Conservation (phyloP, 2,113 vertebrate species). For the Gopherus flavomarginatus region DNA sequence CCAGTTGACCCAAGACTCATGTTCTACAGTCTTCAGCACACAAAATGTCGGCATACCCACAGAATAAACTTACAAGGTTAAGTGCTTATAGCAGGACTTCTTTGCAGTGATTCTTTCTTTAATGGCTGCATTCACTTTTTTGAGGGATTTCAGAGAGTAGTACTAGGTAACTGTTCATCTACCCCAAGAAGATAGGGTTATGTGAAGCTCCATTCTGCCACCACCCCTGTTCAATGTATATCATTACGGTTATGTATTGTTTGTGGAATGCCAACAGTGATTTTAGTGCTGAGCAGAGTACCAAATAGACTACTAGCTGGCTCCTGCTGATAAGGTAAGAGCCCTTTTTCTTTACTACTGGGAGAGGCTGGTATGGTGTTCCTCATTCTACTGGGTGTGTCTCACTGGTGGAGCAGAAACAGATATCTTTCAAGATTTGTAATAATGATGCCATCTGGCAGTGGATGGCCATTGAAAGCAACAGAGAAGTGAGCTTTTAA, state of each 20-base stretch:
- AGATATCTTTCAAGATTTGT: not conserved
- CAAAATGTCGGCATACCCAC: not conserved
- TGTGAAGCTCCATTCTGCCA: not conserved
- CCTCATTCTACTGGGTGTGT: not conserved
- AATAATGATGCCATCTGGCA: not conserved
- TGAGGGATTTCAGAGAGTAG: not conserved
- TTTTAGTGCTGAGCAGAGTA: constrained; percentile 6
- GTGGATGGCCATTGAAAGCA: not conserved
- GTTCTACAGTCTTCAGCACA: not conserved
- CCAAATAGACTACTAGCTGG: not conserved
- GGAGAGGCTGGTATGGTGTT: not conserved
- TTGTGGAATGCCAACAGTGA: not conserved
- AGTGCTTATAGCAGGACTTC: not conserved
- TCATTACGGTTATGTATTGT: not conserved
- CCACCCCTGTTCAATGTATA: not conserved
- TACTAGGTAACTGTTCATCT: not conserved
- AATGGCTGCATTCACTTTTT: not conserved
- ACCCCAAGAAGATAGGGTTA: not conserved
- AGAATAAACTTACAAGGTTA: not conserved
- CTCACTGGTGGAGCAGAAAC: not conserved
- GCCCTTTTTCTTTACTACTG: not conserved
- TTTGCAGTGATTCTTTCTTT: not conserved
- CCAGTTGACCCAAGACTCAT: not conserved
- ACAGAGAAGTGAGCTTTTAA: not conserved
- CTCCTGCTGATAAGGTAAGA: not conserved